Evolutionary conservation across 2,797 vertebrate species (phyloP).

Genomic region (Enteromius trimaculatus): DNA sequence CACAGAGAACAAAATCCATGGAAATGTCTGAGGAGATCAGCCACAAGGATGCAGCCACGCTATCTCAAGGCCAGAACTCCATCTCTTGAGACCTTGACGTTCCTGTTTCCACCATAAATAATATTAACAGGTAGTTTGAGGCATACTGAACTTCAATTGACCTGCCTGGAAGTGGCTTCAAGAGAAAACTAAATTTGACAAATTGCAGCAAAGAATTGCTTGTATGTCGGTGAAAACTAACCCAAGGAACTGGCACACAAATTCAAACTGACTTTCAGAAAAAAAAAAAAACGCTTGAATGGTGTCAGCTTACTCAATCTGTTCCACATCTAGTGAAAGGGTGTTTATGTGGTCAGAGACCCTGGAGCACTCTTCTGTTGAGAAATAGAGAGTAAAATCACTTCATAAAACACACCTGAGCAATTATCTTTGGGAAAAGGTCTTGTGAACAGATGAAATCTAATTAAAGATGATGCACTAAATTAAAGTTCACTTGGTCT

Average conservation of each 20-base stretch:
- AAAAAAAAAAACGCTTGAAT: background rate
- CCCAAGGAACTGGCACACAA: background rate
- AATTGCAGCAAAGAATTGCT: conserved; percentile 22
- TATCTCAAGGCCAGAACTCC: conserved; percentile 4
- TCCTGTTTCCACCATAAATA: conserved; percentile 21
- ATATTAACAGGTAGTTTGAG: conserved; percentile 15
- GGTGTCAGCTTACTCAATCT: conserved; percentile 3
- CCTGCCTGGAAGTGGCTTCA: conserved; percentile 14
- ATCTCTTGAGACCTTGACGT: conserved; percentile 7
- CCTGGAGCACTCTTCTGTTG: background rate
- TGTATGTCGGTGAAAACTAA: background rate
- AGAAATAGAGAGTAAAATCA: background rate
- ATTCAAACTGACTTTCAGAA: background rate
- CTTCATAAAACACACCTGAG: background rate
- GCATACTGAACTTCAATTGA: background rate
- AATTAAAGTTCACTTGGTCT: background rate
- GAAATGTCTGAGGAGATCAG: background rate
- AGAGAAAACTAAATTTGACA: conserved; percentile 17
- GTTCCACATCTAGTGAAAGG: background rate
- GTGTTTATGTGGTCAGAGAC: conserved; percentile 6
- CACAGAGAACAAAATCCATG: background rate
- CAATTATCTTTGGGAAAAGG: background rate
- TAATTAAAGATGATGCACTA: background rate
- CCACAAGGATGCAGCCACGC: conserved; percentile 15
- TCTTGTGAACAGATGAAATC: background rate